Base-by-base conservation (phyloP, 2,113 vertebrate genomes). In the Elaphurus davidianus region DNA sequence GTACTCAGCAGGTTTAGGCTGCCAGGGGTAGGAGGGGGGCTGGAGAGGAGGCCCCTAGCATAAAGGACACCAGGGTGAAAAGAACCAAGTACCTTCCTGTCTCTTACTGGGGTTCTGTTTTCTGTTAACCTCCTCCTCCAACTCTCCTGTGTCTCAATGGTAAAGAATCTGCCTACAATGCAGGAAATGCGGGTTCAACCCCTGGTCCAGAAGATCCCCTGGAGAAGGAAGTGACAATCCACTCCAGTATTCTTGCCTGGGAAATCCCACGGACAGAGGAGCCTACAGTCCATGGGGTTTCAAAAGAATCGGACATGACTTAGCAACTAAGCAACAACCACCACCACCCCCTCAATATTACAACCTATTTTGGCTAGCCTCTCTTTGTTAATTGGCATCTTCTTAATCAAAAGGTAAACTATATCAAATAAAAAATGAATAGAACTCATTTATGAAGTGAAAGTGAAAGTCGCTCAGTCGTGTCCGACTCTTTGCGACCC, bases 1-100 rank as follows among this genome's bases (percentile, higher is more conserved):
- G 52, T 30, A 14, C 50, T n/a, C 19, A 23, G 87, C 64, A 45
- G 43, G 43, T 40, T 5, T 2, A 40, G 28, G 60, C 45, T 33
- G 19, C 59, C 0, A 0, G 4, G 7, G 33, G 4, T 36, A 11
- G 47, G 11, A 0, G 2, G 7, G 17, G 4, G 50, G 8, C 12
- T 3, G 33, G 23, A 11, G 50, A 30, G 6, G 40, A 25, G 19
- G 15, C 5, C 7, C 33, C 30, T 2, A 5, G 57, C 50, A 47
- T 33, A 79, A 78, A 94, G 21, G 14, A 13, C 21, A 27, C 17
- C 40, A 60, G 25, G 10, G 3, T 47, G 16, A 76, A 52, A 57
- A 45, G 11, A 45, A 27, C 19, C 21, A 40, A 2, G 2, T 4
- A 4, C 40, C 19, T 64, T 28, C 25, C 43, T 7, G 1, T 86